A percentile compares a stretch with the other conserved stretches of the same genome.
Conservation (phyloP, 2,888 invertebrate genomes). For the Mythimna lalbum region DNA sequence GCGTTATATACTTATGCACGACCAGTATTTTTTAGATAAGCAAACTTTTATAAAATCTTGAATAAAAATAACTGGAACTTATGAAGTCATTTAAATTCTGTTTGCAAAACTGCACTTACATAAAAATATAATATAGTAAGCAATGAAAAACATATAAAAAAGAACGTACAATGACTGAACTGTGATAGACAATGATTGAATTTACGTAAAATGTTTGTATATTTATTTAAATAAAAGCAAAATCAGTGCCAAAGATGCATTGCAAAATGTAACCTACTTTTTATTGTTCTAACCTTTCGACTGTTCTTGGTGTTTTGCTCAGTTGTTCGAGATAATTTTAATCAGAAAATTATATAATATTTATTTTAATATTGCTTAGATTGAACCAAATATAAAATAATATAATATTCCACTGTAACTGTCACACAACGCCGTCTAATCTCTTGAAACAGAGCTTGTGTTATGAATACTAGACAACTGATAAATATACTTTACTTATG, state of each 20-base stretch:
- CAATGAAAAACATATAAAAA: slow-evolving; percentile 84
- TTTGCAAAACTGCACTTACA: slow-evolving; percentile 75
- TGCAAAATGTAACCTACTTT: slow-evolving; percentile 74
- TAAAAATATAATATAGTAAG: slow-evolving; percentile 71
- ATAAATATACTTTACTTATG: no score
- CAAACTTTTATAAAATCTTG: slow-evolving; percentile 15
- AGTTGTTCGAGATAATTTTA: neutral
- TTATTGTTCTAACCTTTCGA: neutral
- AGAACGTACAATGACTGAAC: slow-evolving; percentile 84
- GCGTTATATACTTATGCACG: slow-evolving; percentile 44
- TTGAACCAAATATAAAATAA: no score
- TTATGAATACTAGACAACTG: no score
- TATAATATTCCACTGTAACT: no score
- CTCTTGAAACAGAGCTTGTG: no score
- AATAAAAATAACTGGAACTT: slow-evolving; percentile 34
- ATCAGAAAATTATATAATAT: neutral
- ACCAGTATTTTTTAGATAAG: slow-evolving; percentile 55
- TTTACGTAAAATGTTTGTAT: slow-evolving; percentile 77
- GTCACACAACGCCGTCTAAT: no score
- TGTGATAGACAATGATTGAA: slow-evolving; percentile 86
- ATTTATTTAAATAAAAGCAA: slow-evolving; percentile 85
- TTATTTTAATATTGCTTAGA: neutral
- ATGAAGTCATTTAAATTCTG: slow-evolving; percentile 64
- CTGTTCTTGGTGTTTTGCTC: neutral
- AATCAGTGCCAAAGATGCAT: slow-evolving; percentile 89